Base-by-base conservation (phyloP, 2,797 vertebrate species). In the Sciurus vulgaris region DNA sequence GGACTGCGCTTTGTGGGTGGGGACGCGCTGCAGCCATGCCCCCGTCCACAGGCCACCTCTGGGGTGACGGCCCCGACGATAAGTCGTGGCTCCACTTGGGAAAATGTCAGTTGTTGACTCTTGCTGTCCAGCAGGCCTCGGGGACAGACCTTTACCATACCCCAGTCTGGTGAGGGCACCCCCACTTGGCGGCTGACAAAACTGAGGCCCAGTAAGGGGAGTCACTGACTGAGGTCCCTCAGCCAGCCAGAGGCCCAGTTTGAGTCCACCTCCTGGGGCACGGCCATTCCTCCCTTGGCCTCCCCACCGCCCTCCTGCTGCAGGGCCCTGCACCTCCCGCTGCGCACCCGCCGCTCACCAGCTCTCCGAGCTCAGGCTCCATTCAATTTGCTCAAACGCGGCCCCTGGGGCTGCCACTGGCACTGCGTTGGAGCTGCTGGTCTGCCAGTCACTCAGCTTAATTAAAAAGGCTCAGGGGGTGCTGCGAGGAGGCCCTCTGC, bases 331-430 rank as follows among this genome's bases (percentile, higher is more conserved):
- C 5, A 2, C n/a, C n/a, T 33, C 18, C 6, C 5, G 95, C 79
- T 78, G 41, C 85, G 38, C 70, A 92, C 92, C 97, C 97, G 92
- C 96, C 97, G 96, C 96, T 98, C 97, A 96, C 98, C 98, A 98
- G 95, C 88, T 97, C 72, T 49, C 97, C 83, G 91, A 96, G 97
- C 95, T 67, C 92, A 96, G 95, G 96, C 95, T 97, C 96, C 98
- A 90, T 98, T 97, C 98, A 97, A 96, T 98, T 97, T 98, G 91
- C 97, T 98, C 97, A 97, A 98, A 98, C 97, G 96, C n/a, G 65
- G 96, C 98, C 97, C 98, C 97, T 95, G 97, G 98, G 98, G 96
- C 97, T 96, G 97, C 95, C 74, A 65, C 6, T 7, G 94, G 92
- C 96, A 96, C 97, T 98, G 88, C 95, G 91, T 96, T 97, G 63